Percentiles rank a stretch among this genome's conserved stretches.
Evolutionary conservation across 2,888 invertebrate genomes (phyloP).

Genomic region (Acanthosepion esculentum): DNA sequence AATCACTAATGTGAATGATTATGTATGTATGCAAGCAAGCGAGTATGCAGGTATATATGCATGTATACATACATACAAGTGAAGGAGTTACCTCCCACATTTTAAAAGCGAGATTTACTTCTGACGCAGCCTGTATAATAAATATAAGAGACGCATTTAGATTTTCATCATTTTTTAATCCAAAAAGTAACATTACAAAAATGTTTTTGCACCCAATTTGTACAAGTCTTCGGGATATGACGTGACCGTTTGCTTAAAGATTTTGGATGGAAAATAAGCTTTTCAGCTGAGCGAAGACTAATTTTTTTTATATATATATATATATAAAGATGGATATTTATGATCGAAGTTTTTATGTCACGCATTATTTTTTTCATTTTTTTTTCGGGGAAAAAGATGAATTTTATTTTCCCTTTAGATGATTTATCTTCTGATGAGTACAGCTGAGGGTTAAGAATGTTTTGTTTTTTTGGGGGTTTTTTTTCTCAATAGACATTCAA

Average conservation of each 20-base stretch:
- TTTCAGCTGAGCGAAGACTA: too few species aligned
- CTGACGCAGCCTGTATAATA: too few species aligned
- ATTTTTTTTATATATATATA: too few species aligned
- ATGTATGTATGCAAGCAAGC: too few species aligned
- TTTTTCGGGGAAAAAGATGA: not conserved
- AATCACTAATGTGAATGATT: too few species aligned
- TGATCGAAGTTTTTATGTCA: not conserved
- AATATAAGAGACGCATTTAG: not conserved
- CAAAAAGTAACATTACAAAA: not conserved
- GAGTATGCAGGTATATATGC: too few species aligned
- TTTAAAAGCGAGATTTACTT: too few species aligned
- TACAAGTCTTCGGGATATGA: not conserved
- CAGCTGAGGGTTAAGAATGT: not conserved
- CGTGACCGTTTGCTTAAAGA: not conserved
- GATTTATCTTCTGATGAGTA: not conserved
- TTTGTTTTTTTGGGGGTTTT: not conserved
- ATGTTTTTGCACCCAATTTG: not conserved
- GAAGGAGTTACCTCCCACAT: too few species aligned
- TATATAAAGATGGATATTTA: not conserved
- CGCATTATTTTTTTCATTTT: not conserved
- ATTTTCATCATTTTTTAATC: not conserved
- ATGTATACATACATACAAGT: too few species aligned
- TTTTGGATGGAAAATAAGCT: too few species aligned
- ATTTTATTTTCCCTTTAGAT: not conserved
- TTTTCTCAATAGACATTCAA: not conserved